Evolutionary conservation across 2,888 invertebrate genomes (phyloP).

Genomic region (Crepidodera aurea): DNA sequence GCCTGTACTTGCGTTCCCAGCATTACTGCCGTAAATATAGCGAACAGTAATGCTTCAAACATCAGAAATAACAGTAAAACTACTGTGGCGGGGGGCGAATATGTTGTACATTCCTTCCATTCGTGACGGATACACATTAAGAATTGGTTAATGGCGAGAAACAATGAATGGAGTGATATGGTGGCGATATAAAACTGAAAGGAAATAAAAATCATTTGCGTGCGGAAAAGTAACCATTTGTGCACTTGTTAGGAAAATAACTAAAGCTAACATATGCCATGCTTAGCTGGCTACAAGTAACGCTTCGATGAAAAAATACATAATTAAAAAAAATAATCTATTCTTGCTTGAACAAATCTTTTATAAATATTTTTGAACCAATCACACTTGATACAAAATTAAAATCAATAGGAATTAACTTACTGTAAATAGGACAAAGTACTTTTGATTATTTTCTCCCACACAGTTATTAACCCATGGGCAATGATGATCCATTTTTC

Average conservation of each 20-base stretch:
- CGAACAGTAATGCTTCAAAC: conserved; percentile 94
- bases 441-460: conserved; percentile 99
- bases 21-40: conserved; percentile 98
- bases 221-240: not conserved
- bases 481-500: conserved; percentile 89
- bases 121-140: conserved; percentile 91
- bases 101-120: conserved; percentile 93
- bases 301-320: too few species aligned
- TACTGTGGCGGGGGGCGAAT: conserved; percentile 95
- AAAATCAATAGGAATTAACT: too few species aligned
- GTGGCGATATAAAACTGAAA: conserved; percentile 97
- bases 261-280: too few species aligned
- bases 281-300: too few species aligned
- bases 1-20: conserved; percentile 89
- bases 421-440: conserved; percentile 97
- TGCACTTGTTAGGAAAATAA: too few species aligned
- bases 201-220: conserved; percentile 33
- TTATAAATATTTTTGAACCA: too few species aligned
- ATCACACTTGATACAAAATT: too few species aligned
- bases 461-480: conserved; percentile 99
- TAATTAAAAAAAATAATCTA: too few species aligned
- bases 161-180: conserved; percentile 92
- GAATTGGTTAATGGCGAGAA: conserved; percentile 92
- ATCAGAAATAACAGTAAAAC: conserved; percentile 89
- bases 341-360: too few species aligned